Evolutionary conservation across 2,113 vertebrate genomes (phyloP), one percentile per base, ranked within the genome.

Genomic region (Triplophysa siluroides): DNA sequence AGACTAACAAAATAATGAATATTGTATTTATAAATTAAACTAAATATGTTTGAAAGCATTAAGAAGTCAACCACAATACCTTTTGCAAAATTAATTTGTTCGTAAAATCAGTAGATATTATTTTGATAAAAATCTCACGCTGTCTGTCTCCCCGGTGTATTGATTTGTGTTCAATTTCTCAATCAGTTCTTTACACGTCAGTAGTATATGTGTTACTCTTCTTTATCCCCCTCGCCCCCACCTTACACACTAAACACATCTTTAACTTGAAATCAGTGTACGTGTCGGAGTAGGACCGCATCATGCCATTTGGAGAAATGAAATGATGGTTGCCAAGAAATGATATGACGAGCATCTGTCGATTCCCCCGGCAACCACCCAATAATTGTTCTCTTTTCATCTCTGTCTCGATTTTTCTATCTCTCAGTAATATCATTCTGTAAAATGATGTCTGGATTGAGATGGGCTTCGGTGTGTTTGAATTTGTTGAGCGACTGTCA

Each of bases 291-390:
- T 38, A 62, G 38, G 58, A 75, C n/a, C 8, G 58, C 63, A 75
- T 63, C 13, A 38, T 47, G 41, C 23, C 41, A 26, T 29, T 63
- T 63, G 45, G 58, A 50, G 16, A 75, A 63, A 75, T 75, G 23
- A 75, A 63, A 75, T 47, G 41, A 75, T 8, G 41, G 41, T 75
- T 75, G 73, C 38, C 73, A 75, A 43, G 73, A 75, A 19, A 63
- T 63, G 71, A 74, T 38, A 61, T 61, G 73, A 75, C 63, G 73
- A 75, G 73, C 60, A 77, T 77, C 75, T 77, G 75, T 62, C 45
- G 61, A 77, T 77, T 77, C 24, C 10, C 58, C 75, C 26, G 2
- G 58, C 23, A 33, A 41, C 74, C 41, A 19, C 50, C 41, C 62
- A 52, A 65, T 65, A 65, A 77, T 77, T 65, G 61, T 65, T 65